Evolutionary conservation across 2,888 invertebrate genomes (phyloP).

Genomic region (Chaetogeoica ovagalla): DNA sequence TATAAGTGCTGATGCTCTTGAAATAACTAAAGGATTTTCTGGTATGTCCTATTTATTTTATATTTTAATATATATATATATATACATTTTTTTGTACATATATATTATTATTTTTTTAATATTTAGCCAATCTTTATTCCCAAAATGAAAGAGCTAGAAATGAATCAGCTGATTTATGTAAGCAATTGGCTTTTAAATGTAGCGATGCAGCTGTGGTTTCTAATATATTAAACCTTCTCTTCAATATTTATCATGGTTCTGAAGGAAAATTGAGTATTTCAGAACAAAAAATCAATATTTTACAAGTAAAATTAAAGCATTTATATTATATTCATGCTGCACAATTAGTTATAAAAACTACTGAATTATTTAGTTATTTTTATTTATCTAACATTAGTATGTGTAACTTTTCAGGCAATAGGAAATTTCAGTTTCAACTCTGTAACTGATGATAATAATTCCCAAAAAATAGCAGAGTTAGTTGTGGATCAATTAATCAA

Average conservation of each 20-base stretch:
- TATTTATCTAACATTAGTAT: not conserved
- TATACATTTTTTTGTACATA: not conserved
- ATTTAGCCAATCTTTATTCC: conserved; percentile 77
- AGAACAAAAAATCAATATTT: conserved; percentile 83
- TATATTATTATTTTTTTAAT: conserved; percentile 52
- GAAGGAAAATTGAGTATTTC: conserved; percentile 88
- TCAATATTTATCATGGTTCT: conserved; percentile 82
- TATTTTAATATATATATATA: not conserved
- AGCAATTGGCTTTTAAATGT: conserved; percentile 73
- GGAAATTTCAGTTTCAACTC: conserved; percentile 75
- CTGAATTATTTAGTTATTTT: not conserved
- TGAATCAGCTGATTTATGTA: conserved; percentile 75
- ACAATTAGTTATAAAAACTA: not conserved
- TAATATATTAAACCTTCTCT: conserved; percentile 70
- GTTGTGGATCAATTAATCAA: conserved; percentile 73
- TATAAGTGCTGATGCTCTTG: conserved; percentile 75
- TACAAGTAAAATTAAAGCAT: conserved; percentile 65
- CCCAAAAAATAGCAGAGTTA: conserved; percentile 66
- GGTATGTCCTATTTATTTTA: conserved; percentile 62
- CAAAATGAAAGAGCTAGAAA: conserved; percentile 78
- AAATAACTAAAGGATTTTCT: conserved; percentile 80
- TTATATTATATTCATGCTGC: not conserved
- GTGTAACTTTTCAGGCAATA: conserved; percentile 59
- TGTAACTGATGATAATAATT: conserved; percentile 64
- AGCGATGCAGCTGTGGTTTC: conserved; percentile 69